Base-by-base conservation (phyloP, 1,140 invertebrate genomes). In the Pachyrhynchus sulphureomaculatus region DNA sequence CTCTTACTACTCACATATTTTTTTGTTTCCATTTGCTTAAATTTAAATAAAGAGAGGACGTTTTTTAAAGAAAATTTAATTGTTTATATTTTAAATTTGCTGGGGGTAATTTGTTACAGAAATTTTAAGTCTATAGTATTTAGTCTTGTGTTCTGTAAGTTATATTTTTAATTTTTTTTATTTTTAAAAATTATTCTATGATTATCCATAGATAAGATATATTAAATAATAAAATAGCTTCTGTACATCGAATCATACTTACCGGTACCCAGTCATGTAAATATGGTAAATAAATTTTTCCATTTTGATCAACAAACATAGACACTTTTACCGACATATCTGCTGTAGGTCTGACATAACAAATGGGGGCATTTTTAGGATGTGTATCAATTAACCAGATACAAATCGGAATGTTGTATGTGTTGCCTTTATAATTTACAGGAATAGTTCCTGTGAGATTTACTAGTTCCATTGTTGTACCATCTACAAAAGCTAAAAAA, bases 311-410 rank as follows among this genome's bases (percentile, higher is more conserved):
- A 6, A 99, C 95, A 80, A 89, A 93, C 75, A 89, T 88, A 13
- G 95, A 97, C 15, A 90, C 86, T 82, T 96, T 97, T 58, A 99
- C 96, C 51, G 87, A 85, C 97, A 99, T 99, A 62, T 92, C 92
- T 49, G 85, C 58, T 4, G 97, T 99, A 33, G 98, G 98, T 77
- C 88, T 92, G 0, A 99, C 97, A 78, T 91, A 99, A 74, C 95
- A 97, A 76, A 98, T 91, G n/a, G 98, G 98, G 15, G 95, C 92
- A 80, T 96, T 92, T 73, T 92, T 87, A 0, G 98, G 98, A 84
- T 99, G 93, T 21, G 93, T 97, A 72, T 99, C 94, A 85, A 96
- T 88, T 23, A 99, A 73, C 92, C 94, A 99, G 69, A 99, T 89
- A 75, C 89, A 90, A 21, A 99, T 86, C 32, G 98, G 98, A 79